A percentile compares a stretch with the other conserved stretches of the same genome.
These are phyloP conservation scores for Chaenodraco wilsoni DNA, from an alignment of 2,797 vertebrate species.

Conservation along the genomic window DNA sequence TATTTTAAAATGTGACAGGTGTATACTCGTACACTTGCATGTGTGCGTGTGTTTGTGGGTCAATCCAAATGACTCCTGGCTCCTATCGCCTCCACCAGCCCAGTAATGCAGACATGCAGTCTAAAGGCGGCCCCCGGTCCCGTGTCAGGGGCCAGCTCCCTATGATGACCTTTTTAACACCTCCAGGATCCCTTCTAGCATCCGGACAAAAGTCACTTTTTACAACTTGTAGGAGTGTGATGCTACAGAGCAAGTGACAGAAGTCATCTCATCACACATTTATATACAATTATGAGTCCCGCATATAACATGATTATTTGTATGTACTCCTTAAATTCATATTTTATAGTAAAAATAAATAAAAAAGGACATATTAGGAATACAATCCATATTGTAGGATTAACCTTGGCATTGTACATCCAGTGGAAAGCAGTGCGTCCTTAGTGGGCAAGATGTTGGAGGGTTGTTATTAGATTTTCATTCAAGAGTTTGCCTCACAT, in stretches of 20 bases:
- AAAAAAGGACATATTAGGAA: too few relatives aligned
- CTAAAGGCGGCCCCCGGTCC: slow-evolving; percentile 52
- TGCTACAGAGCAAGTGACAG: slow-evolving; percentile 10
- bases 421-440: too few relatives aligned
- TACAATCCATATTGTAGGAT: too few relatives aligned
- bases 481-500: too few relatives aligned
- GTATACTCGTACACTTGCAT: slow-evolving; percentile 18
- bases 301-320: not conserved
- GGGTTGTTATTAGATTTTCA: too few relatives aligned
- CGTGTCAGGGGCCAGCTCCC: slow-evolving; percentile 55
- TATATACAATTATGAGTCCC: too few relatives aligned
- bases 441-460: too few relatives aligned
- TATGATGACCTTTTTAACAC: slow-evolving; percentile 74
- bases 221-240: slow-evolving; percentile 39
- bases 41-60: slow-evolving; percentile 36
- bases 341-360: not conserved
- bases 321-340: not conserved
- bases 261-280: slow-evolving; percentile 18
- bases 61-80: slow-evolving; percentile 57
- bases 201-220: slow-evolving; percentile 64
- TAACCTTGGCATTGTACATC: too few relatives aligned
- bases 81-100: slow-evolving; percentile 53
- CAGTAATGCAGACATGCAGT: slow-evolving; percentile 78
- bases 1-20: slow-evolving; percentile 66
- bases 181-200: slow-evolving; percentile 62